These are phyloP conservation scores for Anneissia japonica DNA, from an alignment of 35 echinoderm and acorn worm genomes.

Conservation along the genomic window DNA sequence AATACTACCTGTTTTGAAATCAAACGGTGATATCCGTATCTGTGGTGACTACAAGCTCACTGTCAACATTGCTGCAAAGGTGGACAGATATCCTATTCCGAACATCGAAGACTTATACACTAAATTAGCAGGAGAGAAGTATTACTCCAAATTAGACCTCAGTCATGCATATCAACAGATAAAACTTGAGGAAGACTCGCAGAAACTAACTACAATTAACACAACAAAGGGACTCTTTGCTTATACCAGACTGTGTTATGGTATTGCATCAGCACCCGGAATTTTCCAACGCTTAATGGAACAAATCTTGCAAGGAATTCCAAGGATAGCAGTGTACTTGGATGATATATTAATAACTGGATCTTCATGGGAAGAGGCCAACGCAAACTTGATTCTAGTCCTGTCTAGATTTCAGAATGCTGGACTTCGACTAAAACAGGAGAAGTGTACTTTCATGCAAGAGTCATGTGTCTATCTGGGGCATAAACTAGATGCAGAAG, in stretches of 20 bases:
- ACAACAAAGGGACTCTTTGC: conserved; percentile 39
- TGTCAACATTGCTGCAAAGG: conserved; percentile 21
- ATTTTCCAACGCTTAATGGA: conserved; percentile 55
- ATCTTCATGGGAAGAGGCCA: not conserved
- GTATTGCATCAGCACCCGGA: conserved; percentile 44
- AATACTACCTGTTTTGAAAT: conserved; percentile 45
- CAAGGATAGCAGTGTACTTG: not conserved
- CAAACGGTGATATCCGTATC: conserved; percentile 18
- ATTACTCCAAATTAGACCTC: conserved; percentile 37
- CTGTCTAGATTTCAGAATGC: conserved; percentile 25
- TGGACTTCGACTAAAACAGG: conserved; percentile 21
- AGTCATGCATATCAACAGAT: conserved; percentile 44
- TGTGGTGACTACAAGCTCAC: conserved; percentile 63
- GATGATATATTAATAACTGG: conserved; percentile 57
- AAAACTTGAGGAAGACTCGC: conserved; percentile 20
- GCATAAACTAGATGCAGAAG: conserved; percentile 14
- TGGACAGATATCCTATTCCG: conserved; percentile 39
- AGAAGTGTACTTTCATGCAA: conserved; percentile 46
- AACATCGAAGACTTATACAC: too few relatives aligned
- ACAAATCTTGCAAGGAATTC: conserved; percentile 21
- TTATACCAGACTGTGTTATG: conserved; percentile 26
- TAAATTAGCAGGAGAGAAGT: conserved; percentile 27
- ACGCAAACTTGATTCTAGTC: conserved; percentile 5
- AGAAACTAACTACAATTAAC: conserved; percentile 29
- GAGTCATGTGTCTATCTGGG: not conserved